Conservation (phyloP, 2,113 vertebrate species). For the Scartelaos histophorus region DNA sequence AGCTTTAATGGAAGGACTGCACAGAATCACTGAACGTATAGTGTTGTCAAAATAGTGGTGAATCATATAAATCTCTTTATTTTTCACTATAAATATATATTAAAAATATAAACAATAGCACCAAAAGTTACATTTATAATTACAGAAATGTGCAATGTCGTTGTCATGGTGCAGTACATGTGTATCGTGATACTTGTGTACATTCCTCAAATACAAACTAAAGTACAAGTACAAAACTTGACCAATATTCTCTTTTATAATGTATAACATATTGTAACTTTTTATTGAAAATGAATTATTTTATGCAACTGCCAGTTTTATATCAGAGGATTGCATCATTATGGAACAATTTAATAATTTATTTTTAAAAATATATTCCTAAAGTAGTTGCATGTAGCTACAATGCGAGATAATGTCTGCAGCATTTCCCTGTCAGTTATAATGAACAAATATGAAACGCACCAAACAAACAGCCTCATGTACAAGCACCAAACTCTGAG, state of each 20-base stretch:
- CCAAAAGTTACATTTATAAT: constrained; percentile 5
- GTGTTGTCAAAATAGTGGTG: neutral
- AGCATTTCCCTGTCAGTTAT: neutral
- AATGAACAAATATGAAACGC: neutral
- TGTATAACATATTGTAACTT: neutral
- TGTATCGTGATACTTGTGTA: neutral
- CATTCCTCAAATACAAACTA: neutral
- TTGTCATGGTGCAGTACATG: neutral
- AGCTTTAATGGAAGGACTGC: constrained; percentile 10
- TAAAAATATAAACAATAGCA: neutral
- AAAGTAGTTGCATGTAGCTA: neutral
- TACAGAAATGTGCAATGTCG: constrained; percentile 5
- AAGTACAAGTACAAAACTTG: neutral
- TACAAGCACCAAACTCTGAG: neutral
- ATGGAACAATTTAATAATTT: neutral
- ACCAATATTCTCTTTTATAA: neutral
- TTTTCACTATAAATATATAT: constrained; percentile 26
- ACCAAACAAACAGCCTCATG: neutral
- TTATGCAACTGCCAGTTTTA: neutral
- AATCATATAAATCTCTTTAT: constrained; percentile 28
- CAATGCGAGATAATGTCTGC: neutral
- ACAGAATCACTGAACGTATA: neutral
- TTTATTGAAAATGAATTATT: neutral
- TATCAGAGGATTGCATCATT: neutral
- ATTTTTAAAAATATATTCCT: neutral